Evolutionary conservation across 2,888 invertebrate species (phyloP).

Genomic region (Hetaerina titia): DNA sequence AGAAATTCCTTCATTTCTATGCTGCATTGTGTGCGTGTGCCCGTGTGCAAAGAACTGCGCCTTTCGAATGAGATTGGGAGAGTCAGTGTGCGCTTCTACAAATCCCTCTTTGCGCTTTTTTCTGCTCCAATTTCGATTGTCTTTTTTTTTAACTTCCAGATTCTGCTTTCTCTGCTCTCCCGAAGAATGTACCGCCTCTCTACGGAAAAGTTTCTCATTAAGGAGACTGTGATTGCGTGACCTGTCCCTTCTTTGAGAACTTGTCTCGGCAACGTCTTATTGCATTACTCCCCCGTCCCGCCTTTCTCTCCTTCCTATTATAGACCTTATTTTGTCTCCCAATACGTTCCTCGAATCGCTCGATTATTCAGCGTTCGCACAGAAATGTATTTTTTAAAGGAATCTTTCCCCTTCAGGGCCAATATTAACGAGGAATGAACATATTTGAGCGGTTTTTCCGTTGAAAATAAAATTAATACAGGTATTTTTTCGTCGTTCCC

Average conservation of each 20-base stretch:
- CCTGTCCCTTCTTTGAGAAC: constrained; percentile 25
- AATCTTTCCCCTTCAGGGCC: background rate
- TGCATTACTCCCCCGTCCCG: background rate
- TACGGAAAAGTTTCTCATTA: constrained; percentile 53
- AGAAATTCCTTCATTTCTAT: background rate
- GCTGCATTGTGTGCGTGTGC: background rate
- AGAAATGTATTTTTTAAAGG: background rate
- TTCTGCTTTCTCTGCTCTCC: background rate
- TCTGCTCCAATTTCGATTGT: constrained; percentile 10
- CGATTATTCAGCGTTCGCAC: background rate
- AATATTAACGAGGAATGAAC: background rate
- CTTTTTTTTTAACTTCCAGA: background rate
- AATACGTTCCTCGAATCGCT: background rate
- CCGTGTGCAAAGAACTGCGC: constrained; percentile 30
- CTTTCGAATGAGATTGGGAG: constrained; percentile 29
- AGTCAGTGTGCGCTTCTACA: constrained; percentile 36
- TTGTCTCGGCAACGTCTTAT: background rate
- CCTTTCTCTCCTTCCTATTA: background rate
- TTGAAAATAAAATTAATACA: background rate
- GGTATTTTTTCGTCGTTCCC: background rate
- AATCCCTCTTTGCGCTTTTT: constrained; percentile 18
- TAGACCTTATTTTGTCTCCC: background rate
- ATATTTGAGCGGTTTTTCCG: background rate
- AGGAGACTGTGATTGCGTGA: constrained; percentile 55
- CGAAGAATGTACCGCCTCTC: background rate